Base-by-base conservation (phyloP, 2,113 vertebrate genomes). In the Porphyrio hochstetteri region DNA sequence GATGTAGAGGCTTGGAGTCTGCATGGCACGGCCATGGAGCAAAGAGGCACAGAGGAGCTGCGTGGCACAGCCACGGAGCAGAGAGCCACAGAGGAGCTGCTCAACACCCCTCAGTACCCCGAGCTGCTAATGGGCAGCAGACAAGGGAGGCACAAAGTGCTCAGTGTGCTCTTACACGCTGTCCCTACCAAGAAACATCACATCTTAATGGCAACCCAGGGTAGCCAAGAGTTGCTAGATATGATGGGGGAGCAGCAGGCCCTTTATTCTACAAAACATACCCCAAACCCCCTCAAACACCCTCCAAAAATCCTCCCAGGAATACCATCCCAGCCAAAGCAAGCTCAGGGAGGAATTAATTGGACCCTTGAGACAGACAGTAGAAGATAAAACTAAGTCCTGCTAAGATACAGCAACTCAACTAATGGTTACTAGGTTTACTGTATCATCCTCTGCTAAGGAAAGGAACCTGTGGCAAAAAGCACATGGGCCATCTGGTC, bases 121-220 rank as follows among this genome's bases (percentile, higher is more conserved):
- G 13, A 31, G 65, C 27, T 70, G 56, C 52, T 53, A 27, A 53
- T 13, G 9, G 52, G 52, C 27, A 53, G 52, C n/a, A 10, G 29
- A 3, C 16, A 12, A 24, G 11, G 31, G 38, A 36, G 23, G 21
- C 27, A 61, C 57, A 8, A 52, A 67, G 16, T 4, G 36, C 36
- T 71, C 33, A 0, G 42, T 3, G 33, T 1, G 1, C 19, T 52
- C 20, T n/a, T 9, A 18, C 9, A 15, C 23, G 0, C 31, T 65
- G 44, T 16, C 44, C 29, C 46, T 40, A 48, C 46, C 42, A 44
- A 29, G 60, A 70, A 85, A 28, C 0, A 1, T 4, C 3, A 16
- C 0, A 0, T 18, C 27, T 17, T 25, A 20, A 18, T 5, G 16
- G 53, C 0, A 5, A 24, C 15, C 36, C n/a, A 25, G 56, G 48